These are phyloP conservation scores for Dastarcus helophoroides DNA, from an alignment of 2,888 invertebrate genomes.

Conservation along the genomic window DNA sequence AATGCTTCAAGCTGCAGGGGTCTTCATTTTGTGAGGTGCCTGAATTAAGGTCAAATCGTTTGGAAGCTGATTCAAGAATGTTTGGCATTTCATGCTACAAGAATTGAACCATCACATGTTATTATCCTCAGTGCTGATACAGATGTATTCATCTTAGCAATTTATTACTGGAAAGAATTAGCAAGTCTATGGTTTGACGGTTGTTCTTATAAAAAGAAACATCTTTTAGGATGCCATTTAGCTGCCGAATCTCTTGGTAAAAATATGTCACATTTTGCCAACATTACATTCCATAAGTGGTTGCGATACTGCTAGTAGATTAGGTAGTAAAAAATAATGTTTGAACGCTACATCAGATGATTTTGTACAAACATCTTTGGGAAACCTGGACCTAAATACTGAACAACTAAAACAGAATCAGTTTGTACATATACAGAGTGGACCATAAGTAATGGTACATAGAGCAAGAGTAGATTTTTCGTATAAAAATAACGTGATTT, in stretches of 20 bases:
- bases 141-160: no score
- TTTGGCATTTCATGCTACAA: conserved; percentile 19
- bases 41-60: conserved; percentile 20
- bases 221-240: conserved; percentile 12
- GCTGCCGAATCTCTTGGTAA: conserved; percentile 9
- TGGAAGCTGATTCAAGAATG: conserved; percentile 18
- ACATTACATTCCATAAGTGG: conserved; percentile 12
- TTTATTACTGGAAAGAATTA: conserved; percentile 20
- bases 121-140: no score
- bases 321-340: no score
- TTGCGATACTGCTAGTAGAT: conserved; percentile 12
- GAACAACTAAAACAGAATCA: conserved; percentile 14
- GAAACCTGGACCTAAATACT: conserved; percentile 9
- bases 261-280: no score
- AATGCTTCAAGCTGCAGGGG: conserved; percentile 17
- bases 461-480: no score
- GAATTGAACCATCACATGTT: conserved; percentile 14
- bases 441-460: no score
- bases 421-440: no score
- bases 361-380: conserved; percentile 12
- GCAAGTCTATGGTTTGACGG: conserved; percentile 13
- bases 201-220: conserved; percentile 13
- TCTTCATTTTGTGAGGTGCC: conserved; percentile 18
- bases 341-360: no score
- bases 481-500: no score